Evolutionary conservation across 2,797 vertebrate species (phyloP), one percentile per base, ranked within the genome.

Genomic region (Hapalemur alaotrensis): DNA sequence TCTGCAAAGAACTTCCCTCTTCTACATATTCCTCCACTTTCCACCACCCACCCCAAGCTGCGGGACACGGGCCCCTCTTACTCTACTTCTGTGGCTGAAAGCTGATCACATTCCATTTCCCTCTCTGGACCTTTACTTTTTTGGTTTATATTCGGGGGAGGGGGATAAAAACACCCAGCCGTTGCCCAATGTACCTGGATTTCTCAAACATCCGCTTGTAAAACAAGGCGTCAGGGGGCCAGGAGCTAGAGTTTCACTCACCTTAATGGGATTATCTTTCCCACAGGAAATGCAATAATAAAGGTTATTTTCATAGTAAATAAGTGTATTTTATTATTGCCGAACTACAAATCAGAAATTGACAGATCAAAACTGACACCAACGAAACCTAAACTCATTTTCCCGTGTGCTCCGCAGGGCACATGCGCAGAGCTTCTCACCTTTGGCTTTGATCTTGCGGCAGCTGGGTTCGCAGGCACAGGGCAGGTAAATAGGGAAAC

Each of bases 231-330:
- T 30, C 48, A 73, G n/a, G 57, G n/a, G 73, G 4, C 32, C 11
- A 59, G 83, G 38, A 38, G 12, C 83, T 84, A 43, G 52, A 50
- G 38, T 70, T 92, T 84, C 89, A 70, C 41, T 79, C 61, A 28
- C 73, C 43, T 67, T 67, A 85, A 43, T 32, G 20, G 82, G 82
- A 93, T 92, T 73, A 43, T 59, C 22, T 73, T 91, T 88, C 57
- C 43, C 48, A 59, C 14, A 92, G 65, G 79, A 87, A 92, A 90
- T 82, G 90, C 65, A 95, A 61, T 84, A 70, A 73, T 38, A 48
- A 70, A 18, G 11, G 48, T 59, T 50, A 82, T 79, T 86, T 94
- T 93, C 76, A 80, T 92, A 75, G 73, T 61, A 79, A 79, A 50
- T 57, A 73, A 70, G 32, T 61, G 18, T 69, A 41, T 83, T 93